Conservation (phyloP, 2,797 vertebrate genomes). For the Siniperca obscura region DNA sequence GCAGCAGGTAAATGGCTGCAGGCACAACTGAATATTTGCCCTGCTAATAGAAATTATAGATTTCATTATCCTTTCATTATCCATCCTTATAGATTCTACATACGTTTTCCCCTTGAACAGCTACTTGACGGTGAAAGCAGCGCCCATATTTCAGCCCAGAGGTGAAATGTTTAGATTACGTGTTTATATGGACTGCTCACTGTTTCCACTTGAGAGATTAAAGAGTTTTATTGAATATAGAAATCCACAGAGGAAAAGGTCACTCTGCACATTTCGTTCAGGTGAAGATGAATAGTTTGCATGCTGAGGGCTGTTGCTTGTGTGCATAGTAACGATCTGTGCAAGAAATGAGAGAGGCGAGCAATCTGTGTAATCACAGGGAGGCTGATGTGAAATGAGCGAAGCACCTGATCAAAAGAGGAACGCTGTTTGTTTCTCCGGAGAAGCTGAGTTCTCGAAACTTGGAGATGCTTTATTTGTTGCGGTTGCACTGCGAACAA, state of each 20-base stretch:
- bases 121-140: not conserved
- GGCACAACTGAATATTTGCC: slow-evolving; percentile 1
- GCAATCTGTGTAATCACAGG: slow-evolving; percentile 60
- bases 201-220: slow-evolving; percentile 47
- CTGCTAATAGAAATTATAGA: slow-evolving; percentile 37
- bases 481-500: slow-evolving; percentile 47
- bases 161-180: slow-evolving; percentile 30
- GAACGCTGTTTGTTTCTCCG: not conserved
- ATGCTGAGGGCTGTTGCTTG: slow-evolving; percentile 20
- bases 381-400: slow-evolving; percentile 24
- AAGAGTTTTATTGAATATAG: slow-evolving; percentile 60
- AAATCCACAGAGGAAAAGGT: slow-evolving; percentile 63
- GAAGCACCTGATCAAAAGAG: slow-evolving; percentile 30
- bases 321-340: slow-evolving; percentile 46
- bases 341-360: slow-evolving; percentile 43
- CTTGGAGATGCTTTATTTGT: slow-evolving; percentile 27
- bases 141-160: slow-evolving; percentile 13
- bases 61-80: slow-evolving; percentile 13
- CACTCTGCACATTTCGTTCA: slow-evolving; percentile 35
- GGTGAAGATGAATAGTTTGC: slow-evolving; percentile 51
- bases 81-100: slow-evolving; percentile 25
- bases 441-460: slow-evolving; percentile 15
- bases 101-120: slow-evolving; percentile 27
- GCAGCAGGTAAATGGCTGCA: slow-evolving; percentile 25
- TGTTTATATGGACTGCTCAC: slow-evolving; percentile 25